phyloP scores from a whole-genome alignment of 2,113 vertebrate species.

The Phalacrocorax pelagicus region DNA sequence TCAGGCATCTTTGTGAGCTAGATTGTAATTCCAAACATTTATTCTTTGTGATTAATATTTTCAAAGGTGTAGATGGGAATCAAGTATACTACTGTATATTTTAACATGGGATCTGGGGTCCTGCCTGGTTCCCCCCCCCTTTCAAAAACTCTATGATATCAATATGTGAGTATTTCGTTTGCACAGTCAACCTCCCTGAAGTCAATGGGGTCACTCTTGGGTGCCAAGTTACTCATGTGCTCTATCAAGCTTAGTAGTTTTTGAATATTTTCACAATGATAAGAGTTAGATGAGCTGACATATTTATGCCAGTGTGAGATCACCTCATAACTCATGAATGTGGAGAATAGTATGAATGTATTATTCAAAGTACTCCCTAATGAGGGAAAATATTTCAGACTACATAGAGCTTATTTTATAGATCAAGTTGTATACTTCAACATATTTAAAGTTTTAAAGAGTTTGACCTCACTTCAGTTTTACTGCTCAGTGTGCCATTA shows the following conservation, averaged over 20 bases:
- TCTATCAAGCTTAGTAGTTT: slow-evolving; percentile 43
- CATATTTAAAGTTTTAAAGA: slow-evolving; percentile 58
- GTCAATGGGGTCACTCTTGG: slow-evolving; percentile 5
- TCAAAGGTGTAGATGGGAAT: not conserved
- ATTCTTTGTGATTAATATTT: not conserved
- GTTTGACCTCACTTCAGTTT: slow-evolving; percentile 61
- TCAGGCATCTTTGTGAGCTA: not conserved
- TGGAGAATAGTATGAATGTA: slow-evolving; percentile 45
- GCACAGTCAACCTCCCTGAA: slow-evolving; percentile 23
- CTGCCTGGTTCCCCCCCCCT: not conserved
- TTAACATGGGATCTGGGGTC: not conserved
- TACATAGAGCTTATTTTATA: slow-evolving; percentile 56
- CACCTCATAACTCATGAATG: slow-evolving; percentile 68
- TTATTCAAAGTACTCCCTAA: slow-evolving; percentile 64
- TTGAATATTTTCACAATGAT: slow-evolving; percentile 68
- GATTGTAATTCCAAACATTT: not conserved
- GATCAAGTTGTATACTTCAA: slow-evolving; percentile 47
- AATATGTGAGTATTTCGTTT: slow-evolving; percentile 27
- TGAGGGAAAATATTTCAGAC: slow-evolving; percentile 54
- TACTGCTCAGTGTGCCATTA: slow-evolving; percentile 50
- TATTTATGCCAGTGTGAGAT: slow-evolving; percentile 67
- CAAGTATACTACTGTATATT: not conserved
- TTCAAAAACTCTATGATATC: not conserved
- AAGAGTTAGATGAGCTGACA: slow-evolving; percentile 66
- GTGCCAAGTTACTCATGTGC: slow-evolving; percentile 41